A percentile compares a stretch with the other conserved stretches of the same genome.
phyloP scores from a whole-genome alignment of 2,888 invertebrate genomes.

The Nebria salina region DNA sequence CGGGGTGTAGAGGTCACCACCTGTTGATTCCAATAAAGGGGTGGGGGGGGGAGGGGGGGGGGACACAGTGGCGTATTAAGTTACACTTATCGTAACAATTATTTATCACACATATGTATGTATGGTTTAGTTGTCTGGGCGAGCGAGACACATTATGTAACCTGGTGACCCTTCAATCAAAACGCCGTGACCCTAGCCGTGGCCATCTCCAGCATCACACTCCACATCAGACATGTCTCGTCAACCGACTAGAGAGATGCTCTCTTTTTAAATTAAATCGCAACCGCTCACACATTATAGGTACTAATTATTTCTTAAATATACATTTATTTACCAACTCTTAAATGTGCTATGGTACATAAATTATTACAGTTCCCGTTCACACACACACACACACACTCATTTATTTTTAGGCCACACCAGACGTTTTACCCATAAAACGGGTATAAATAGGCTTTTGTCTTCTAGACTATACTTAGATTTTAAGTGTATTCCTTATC shows the following conservation, averaged over 20 bases:
- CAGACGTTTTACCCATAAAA: not conserved
- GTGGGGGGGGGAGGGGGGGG: not conserved
- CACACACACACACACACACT: too few species aligned
- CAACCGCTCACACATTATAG: too few species aligned
- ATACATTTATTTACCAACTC: too few species aligned
- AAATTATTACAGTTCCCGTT: too few species aligned
- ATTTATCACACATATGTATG: too few species aligned
- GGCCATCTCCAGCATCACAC: slow-evolving; percentile 3
- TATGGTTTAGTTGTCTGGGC: not conserved
- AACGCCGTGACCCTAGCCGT: slow-evolving; percentile 23
- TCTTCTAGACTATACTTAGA: too few species aligned
- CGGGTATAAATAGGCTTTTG: not conserved
- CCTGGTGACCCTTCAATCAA: slow-evolving; percentile 36
- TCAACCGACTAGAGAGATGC: not conserved
- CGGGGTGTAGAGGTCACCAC: not conserved
- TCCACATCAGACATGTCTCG: not conserved
- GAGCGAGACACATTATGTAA: slow-evolving; percentile 19
- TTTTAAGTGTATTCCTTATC: too few species aligned
- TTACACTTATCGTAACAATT: too few species aligned
- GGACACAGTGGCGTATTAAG: not conserved
- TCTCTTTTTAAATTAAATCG: not conserved
- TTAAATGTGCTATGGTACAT: too few species aligned
- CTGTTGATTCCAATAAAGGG: not conserved
- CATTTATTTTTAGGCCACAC: not conserved
- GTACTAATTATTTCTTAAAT: too few species aligned